phyloP scores from a whole-genome alignment of 92 coral and sea anemone genomes.

The Porites lobata region DNA sequence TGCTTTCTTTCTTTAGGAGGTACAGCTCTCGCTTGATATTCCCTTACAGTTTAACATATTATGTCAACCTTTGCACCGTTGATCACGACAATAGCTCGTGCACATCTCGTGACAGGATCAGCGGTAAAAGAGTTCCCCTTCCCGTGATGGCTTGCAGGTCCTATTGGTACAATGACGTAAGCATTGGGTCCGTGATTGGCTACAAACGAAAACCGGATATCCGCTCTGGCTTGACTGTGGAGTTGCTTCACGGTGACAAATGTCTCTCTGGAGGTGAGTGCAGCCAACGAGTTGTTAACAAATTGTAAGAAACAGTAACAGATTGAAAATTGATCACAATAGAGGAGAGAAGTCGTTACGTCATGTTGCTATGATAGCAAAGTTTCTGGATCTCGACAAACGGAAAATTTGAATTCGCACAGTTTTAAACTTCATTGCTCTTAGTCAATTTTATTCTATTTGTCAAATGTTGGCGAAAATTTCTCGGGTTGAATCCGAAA shows the following conservation, averaged over 20 bases:
- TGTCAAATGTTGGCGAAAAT: no score
- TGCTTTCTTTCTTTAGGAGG: not conserved
- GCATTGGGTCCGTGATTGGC: slow-evolving; percentile 83
- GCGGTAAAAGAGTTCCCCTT: slow-evolving; percentile 30
- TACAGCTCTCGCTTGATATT: not conserved
- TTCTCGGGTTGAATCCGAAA: no score
- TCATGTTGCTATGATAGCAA: no score
- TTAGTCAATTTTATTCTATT: no score
- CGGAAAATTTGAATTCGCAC: no score
- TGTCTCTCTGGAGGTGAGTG: slow-evolving; percentile 49
- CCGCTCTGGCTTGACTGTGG: slow-evolving; percentile 76
- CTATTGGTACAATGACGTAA: slow-evolving; percentile 63
- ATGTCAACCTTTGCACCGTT: slow-evolving; percentile 78
- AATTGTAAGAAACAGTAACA: no score
- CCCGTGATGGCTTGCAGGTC: slow-evolving; percentile 87
- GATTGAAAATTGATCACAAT: no score
- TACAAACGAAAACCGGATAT: slow-evolving; percentile 65
- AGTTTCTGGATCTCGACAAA: no score
- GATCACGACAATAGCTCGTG: slow-evolving; percentile 87
- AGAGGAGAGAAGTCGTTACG: no score
- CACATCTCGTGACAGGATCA: slow-evolving; percentile 5
- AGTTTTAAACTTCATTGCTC: no score
- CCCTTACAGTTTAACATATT: slow-evolving; percentile 45
- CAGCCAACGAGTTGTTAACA: no score
- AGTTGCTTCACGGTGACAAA: slow-evolving; percentile 75